Evolutionary conservation across 53 echinoderm and acorn worm genomes (phyloP), one percentile per base, ranked within the genome.

Genomic region (Hippasteria phrygiana): DNA sequence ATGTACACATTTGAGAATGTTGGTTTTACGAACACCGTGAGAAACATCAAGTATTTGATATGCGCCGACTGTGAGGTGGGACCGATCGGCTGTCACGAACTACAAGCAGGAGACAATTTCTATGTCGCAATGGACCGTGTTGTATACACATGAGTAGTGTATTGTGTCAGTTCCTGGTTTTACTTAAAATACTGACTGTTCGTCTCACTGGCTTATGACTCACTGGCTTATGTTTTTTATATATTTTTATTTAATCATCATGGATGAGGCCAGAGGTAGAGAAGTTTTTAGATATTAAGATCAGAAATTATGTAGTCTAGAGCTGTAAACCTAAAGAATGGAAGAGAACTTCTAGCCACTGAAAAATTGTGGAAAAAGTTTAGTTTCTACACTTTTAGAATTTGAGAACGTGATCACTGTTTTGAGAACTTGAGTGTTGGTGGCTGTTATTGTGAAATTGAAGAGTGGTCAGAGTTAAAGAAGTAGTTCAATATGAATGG

Each of bases 1-100:
- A 99, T 99, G 99, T 96, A 92, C 63, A 96, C 99, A 27, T 99
- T 99, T 80, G 99, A 99, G 87, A 99, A 99, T 42, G 90, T 99
- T 18, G 99, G 99, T 38, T 99, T 99, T 88, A 95, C 99, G 33
- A 96, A 96, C 75, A 93, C 94, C 5, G 99, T 98, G 55, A 75
- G 82, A 55, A 90, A 75, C 71, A 88, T 91, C 63, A 99, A 99
- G 87, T 96, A 91, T 74, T 75, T 99, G 40, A 94, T 91, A 63
- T 96, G 99, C 75, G 99, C 99, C 3, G 99, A 99, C 90, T 99
- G 99, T 75, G 99, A 99, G 82, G 88, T 96, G 17, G 99, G 96
- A 38, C 99, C 96, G 0, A 93, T 99, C 20, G 99, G 99, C 72
- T 96, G 93, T 75, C 94, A 96, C 27, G 91, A 92, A 71, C 62